Base-by-base conservation (phyloP, 2,113 vertebrate genomes). In the Nanger granti region DNA sequence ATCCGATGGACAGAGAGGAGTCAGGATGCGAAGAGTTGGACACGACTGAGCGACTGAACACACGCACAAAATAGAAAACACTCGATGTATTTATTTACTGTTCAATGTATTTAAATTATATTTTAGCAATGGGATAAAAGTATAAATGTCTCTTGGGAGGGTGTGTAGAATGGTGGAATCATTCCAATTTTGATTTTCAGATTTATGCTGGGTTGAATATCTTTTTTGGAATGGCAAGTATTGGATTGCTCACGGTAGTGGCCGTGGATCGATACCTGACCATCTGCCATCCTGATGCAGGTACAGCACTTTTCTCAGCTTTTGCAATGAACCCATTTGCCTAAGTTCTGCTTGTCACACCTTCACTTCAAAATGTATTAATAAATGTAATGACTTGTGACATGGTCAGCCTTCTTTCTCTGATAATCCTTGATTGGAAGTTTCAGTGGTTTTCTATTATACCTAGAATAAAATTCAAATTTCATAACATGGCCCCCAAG, bases 201-300 rank as follows among this genome's bases (percentile, higher is more conserved):
- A 99, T 99, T 96, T 99, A 99, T 97, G 99, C 99, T 89, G 99
- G 99, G 84, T 98, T 99, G 94, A 99, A 99, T 98, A 99, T 99
- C 96, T 99, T 99, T 98, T 99, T 99, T 94, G 99, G 99, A 57
- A 99, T 99, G 99, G 99, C 99, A 0, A 99, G 99, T 96, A 99
- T 99, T 62, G 99, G 99, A 69, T 99, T 99, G 91, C 99, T 99
- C 95, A 99, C 99, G 4, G 99, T 99, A 59, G 99, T 99, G 93
- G 99, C 99, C 2, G 84, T 99, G 64, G 99, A 99, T 97, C 99
- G 99, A 44, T 99, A 99, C 41, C 98, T 99, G 95, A 99, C 99
- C 91, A 99, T 99, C 98, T 99, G 99, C 99, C 99, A 98, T 91
- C 99, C 99, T 91, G 99, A 99, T 93, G 98, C 99, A 98, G 99